Evolutionary conservation across 2,113 vertebrate species (phyloP).

Genomic region (Notothenia coriiceps): DNA sequence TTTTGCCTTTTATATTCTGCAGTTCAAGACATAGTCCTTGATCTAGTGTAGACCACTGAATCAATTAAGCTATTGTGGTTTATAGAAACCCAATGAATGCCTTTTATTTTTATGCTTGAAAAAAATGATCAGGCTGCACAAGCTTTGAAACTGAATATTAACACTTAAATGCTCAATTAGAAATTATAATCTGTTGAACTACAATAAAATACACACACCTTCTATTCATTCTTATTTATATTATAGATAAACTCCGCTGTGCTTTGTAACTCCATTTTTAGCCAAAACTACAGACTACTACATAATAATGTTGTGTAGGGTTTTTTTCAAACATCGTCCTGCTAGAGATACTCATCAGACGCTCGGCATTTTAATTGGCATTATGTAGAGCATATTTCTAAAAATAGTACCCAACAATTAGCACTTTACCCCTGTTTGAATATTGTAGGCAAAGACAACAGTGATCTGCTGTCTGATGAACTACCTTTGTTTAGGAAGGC

Average conservation of each 20-base stretch:
- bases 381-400: neutral
- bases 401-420: neutral
- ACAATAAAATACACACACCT: conserved; percentile 1
- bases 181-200: neutral
- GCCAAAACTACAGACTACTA: neutral
- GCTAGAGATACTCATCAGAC: neutral
- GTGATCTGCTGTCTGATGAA: neutral
- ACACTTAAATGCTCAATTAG: neutral
- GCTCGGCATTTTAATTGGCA: neutral
- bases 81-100: too few relatives aligned
- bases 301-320: neutral
- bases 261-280: neutral
- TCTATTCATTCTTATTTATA: too few relatives aligned
- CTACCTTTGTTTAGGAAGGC: neutral
- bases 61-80: conserved; percentile 1
- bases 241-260: neutral
- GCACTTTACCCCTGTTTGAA: neutral
- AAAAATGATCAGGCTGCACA: too few relatives aligned
- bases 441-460: neutral
- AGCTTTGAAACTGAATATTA: conserved; percentile 9
- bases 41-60: conserved; percentile 44
- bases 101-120: too few relatives aligned
- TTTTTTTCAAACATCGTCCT: neutral
- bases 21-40: conserved; percentile 46
- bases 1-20: conserved; percentile 7